Evolutionary conservation across 2,113 vertebrate species (phyloP), one percentile per base, ranked within the genome.

Genomic region (Epinephelus fuscoguttatus): DNA sequence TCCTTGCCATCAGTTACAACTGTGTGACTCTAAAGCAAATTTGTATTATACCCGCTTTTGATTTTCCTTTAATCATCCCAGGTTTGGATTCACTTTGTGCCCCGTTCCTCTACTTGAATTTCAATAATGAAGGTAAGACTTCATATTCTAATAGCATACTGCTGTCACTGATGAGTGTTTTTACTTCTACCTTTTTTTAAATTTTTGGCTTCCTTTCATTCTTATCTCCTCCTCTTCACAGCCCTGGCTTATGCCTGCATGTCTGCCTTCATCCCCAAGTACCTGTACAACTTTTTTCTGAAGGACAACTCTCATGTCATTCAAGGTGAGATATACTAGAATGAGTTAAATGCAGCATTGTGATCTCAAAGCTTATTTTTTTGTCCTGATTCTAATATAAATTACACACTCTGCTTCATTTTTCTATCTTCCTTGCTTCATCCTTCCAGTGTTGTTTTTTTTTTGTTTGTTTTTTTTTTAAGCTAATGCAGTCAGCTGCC

Each of bases 251-350:
- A 99, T 81, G 96, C 98, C 3, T 99, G 98, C 79, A 99, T 99
- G 98, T 99, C 98, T 85, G 97, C 98, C 85, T 99, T 99, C 93
- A 99, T 99, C 87, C 98, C 98, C 6, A 99, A 99, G 92, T 99
- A 99, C 89, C 95, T 99, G 67, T 99, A 98, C 94, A 99, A 99
- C 93, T 99, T 99, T 91, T 99, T 99, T 91, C 91, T 99, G 82
- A 99, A 99, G 95, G 98, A 99, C 94, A 99, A 99, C 94, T 99
- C 98, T 45, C 98, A 99, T 55, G 98, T 99, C 81, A 99, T 99
- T 88, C 98, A 99, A 97, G 98, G 98, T 99, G 93, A 96, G 95
- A 14, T 30, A 5, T 30, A 21, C 17, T 23, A 37, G 25, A 67
- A 19, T 12, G 53, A n/a, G 45, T 55, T 15, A 3, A 1, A 7